phyloP scores from a whole-genome alignment of 2,113 vertebrate species.

The Oryzias woworae region DNA sequence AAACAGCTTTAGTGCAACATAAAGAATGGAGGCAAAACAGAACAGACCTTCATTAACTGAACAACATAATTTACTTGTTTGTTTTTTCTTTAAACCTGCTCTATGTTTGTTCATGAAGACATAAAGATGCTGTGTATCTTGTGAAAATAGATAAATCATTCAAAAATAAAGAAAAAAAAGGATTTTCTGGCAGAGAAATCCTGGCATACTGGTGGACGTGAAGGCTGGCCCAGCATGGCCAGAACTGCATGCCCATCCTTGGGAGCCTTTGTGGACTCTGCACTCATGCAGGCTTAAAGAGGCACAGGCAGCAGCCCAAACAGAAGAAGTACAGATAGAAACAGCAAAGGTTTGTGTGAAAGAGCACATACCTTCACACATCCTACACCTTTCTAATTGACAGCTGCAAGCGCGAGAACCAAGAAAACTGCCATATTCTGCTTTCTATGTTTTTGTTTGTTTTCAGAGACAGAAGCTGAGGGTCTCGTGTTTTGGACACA shows the following conservation, averaged over 20 bases:
- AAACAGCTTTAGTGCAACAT: too few species aligned
- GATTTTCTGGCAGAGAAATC: conserved; percentile 9
- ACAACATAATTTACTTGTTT: too few species aligned
- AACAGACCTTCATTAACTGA: too few species aligned
- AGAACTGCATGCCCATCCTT: conserved; percentile 23
- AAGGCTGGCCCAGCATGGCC: conserved; percentile 31
- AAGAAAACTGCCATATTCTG: conserved; percentile 60
- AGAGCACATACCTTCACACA: conserved; percentile 65
- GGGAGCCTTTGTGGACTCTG: conserved; percentile 63
- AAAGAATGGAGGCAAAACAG: too few species aligned
- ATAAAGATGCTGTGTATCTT: too few species aligned
- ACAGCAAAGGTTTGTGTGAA: conserved; percentile 75
- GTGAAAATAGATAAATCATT: neutral
- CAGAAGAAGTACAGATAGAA: conserved; percentile 51
- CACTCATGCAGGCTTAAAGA: conserved; percentile 45
- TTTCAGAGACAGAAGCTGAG: too few species aligned
- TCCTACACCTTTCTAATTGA: conserved; percentile 73
- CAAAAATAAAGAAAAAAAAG: neutral
- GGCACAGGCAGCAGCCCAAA: conserved; percentile 71
- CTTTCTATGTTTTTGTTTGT: conserved; percentile 1
- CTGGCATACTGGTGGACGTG: conserved; percentile 27
- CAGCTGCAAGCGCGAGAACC: conserved; percentile 66
- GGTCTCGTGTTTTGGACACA: too few species aligned
- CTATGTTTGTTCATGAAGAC: too few species aligned
- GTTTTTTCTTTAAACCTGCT: too few species aligned